Conservation (phyloP, 2,797 vertebrate species). For the Avahi laniger region DNA sequence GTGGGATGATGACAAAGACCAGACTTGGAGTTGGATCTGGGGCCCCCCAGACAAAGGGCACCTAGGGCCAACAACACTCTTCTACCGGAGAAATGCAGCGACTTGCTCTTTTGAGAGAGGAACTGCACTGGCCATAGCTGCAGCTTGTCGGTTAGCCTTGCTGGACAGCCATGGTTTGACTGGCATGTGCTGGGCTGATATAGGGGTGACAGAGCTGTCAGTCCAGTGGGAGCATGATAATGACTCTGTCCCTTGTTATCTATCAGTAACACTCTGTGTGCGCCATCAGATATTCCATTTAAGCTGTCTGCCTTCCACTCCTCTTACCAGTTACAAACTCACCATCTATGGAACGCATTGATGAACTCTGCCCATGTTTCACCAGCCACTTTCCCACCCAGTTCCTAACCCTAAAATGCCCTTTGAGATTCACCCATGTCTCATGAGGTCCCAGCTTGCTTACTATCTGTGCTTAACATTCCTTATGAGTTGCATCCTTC, state of each 20-base stretch:
- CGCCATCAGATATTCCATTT: not conserved
- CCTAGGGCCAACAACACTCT: too few species aligned
- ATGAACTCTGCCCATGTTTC: not conserved
- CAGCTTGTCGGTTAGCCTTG: not conserved
- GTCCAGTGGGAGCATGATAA: not conserved
- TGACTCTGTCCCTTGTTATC: not conserved
- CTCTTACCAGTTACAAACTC: not conserved
- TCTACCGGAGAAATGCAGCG: not conserved
- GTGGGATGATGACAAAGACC: fast-evolving
- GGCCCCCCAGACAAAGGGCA: not conserved
- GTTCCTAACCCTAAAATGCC: not conserved
- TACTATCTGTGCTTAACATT: not conserved
- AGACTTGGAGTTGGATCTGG: not conserved
- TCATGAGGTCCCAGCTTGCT: not conserved
- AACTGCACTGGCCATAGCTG: fast-evolving
- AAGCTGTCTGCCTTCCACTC: not conserved
- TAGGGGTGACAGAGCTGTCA: not conserved
- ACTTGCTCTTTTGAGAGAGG: not conserved
- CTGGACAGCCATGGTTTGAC: not conserved
- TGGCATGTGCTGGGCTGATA: not conserved
- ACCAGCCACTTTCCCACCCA: too few species aligned
- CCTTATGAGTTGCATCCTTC: not conserved
- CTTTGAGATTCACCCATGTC: not conserved
- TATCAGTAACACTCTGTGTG: not conserved
- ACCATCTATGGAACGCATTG: not conserved